Evolutionary conservation across 1,140 invertebrate genomes (phyloP).

Genomic region (Melitaea cinxia): DNA sequence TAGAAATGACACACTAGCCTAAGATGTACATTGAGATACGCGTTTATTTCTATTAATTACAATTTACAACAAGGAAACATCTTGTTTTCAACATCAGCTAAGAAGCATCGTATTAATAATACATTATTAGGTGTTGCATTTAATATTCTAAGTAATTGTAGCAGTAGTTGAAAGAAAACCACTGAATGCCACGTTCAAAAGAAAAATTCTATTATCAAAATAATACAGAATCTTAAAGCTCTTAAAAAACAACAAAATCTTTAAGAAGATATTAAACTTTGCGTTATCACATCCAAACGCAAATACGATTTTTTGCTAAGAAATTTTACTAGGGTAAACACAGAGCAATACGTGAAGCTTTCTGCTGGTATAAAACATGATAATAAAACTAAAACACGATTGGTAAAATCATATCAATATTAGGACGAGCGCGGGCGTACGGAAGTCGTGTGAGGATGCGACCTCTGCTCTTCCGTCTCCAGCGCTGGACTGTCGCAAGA

Average conservation of each 20-base stretch:
- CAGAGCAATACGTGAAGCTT: no score
- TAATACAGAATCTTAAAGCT: no score
- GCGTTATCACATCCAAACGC: no score
- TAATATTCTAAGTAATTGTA: no score
- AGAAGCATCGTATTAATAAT: background rate
- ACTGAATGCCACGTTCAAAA: no score
- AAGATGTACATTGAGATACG: background rate
- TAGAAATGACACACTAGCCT: conserved; percentile 6
- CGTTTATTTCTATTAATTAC: background rate
- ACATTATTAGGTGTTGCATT: no score
- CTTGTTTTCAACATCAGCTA: background rate
- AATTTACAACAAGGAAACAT: background rate
- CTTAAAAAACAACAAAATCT: no score
- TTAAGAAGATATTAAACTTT: no score
- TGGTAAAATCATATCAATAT: conserved; percentile 5
- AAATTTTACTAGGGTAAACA: no score
- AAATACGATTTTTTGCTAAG: no score
- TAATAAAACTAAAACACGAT: conserved; percentile 4
- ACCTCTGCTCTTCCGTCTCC: conserved; percentile 48
- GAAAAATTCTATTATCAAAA: no score
- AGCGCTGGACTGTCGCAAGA: background rate
- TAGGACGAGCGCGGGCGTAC: conserved; percentile 28
- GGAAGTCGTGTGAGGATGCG: conserved; percentile 47
- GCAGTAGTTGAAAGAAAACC: no score
- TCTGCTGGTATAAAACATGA: background rate